phyloP scores from a whole-genome alignment of 2,797 vertebrate genomes.

The Melanogrammus aeglefinus region DNA sequence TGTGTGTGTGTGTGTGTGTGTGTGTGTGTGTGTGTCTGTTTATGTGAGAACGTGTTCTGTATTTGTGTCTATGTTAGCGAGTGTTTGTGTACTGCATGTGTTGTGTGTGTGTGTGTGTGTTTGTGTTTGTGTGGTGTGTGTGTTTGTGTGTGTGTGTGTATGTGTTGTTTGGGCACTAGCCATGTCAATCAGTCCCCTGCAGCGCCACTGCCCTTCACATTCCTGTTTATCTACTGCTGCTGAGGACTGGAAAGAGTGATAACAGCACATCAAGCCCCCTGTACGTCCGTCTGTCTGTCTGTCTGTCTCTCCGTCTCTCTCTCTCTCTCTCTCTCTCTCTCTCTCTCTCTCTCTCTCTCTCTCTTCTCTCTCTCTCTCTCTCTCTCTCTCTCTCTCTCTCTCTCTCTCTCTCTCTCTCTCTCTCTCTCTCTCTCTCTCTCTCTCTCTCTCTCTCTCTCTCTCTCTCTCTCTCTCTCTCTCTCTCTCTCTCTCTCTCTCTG shows the following conservation, averaged over 20 bases:
- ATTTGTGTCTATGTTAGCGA: slow-evolving; percentile 23
- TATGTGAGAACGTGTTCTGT: slow-evolving; percentile 16
- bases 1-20: neutral
- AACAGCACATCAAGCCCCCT: slow-evolving; percentile 65
- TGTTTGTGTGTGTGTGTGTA: slow-evolving; percentile 8
- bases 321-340: slow-evolving; percentile 22
- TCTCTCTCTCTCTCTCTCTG: no score
- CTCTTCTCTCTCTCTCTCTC: no score
- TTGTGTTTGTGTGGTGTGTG: slow-evolving; percentile 35
- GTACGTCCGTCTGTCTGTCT: no score
- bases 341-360: slow-evolving; percentile 11
- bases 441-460: no score
- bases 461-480: neutral
- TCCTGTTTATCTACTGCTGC: slow-evolving; percentile 75
- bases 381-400: no score
- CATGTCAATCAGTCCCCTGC: slow-evolving; percentile 76
- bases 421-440: no score
- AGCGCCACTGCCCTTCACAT: slow-evolving; percentile 74
- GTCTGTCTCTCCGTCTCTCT: slow-evolving; percentile 33
- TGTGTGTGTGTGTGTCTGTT: neutral
- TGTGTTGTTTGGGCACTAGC: slow-evolving; percentile 65
- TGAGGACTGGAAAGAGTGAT: slow-evolving; percentile 74
- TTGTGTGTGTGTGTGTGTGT: slow-evolving; percentile 26
- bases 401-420: no score
- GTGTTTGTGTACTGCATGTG: slow-evolving; percentile 10